Base-by-base conservation (phyloP, 2,113 vertebrate genomes). In the Greenwoodochromis staneri region DNA sequence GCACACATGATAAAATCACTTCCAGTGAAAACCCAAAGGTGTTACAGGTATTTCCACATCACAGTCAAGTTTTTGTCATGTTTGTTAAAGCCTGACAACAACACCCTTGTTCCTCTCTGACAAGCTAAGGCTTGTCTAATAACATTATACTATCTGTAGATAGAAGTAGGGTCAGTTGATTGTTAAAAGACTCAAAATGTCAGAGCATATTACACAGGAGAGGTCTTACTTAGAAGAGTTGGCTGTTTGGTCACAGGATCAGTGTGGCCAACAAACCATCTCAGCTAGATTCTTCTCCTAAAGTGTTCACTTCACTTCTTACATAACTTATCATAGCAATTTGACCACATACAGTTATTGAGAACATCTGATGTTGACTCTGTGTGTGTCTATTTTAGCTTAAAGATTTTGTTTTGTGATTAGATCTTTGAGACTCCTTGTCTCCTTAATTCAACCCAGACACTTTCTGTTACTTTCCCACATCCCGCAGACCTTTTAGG, bases 221-320 rank as follows among this genome's bases (percentile, higher is more conserved):
- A 2, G 17, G 17, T 51, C 17, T n/a, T 51, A n/a, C 49, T 51
- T 0, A 51, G 49, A 0, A 51, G 3, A n/a, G 17, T 0, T 51
- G 49, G 0, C 49, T 51, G 49, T 51, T n/a, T 51, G 49, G 49
- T 51, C 49, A 51, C 49, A 51, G 49, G 49, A n/a, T 51, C 49
- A n/a, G 49, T 51, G 40, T 42, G 40, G 40, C 40, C 40, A 42
- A 21, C 21, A 21, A 21, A 21, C 21, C 21, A 21, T 21, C 21
- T n/a, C 5, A 51, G 19, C 8, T 10, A 51, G 17, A n/a, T 0
- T 51, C 49, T 51, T 51, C 49, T 51, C 47, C 47, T 51, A 51
- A 51, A 51, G 8, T 51, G 49, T 51, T n/a, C 49, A n/a, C 49
- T 51, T 51, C 49, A 51, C 49, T n/a, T 51, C 19, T n/a, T 51